Evolutionary conservation across 2,888 invertebrate species (phyloP), one percentile per base, ranked within the genome.

Genomic region (Ophion ventricosus): DNA sequence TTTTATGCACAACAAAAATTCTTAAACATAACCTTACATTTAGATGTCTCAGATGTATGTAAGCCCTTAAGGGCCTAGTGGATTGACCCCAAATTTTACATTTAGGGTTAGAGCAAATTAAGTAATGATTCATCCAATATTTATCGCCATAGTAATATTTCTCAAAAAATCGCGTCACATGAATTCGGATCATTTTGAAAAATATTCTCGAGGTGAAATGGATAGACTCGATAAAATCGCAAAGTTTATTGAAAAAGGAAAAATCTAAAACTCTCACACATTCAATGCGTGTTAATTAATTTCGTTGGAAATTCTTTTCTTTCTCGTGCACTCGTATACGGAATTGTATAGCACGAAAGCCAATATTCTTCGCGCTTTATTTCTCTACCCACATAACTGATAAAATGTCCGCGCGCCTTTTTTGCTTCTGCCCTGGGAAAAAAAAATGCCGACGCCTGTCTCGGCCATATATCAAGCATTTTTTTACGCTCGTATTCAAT

Each of bases 401-500:
- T 14, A 17, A 49, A 11, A 17, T 14, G 3, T 49, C 14, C 3
- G 17, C 49, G 14, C 17, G 14, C 14, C 17, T 49, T 17, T 49
- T 49, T 49, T 43, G 49, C 49, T 11, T 14, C 49, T 17, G 49
- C 17, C 8, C 14, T 7, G 3, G 49, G 10, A n/a, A 29, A 70
- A 29, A 70, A 56, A 56, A 56, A 56, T 29, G 29, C 4, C 17
- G 29, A 20, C 49, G n/a, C 49, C 29, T 29, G 25, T 23, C n/a
- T 26, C 49, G 49, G n/a, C 29, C 35, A n/a, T 20, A 11, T 10
- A 5, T n/a, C 56, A 54, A n/a, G 3, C 8, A 11, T 54, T 54
- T 56, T 69, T 20, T 49, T 17, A n/a, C 4, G 49, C 49, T 29
- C 10, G 26, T 70, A 54, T 70, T 70, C 56, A 63, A 75, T 63